Evolutionary conservation across 2,113 vertebrate genomes (phyloP), one percentile per base, ranked within the genome.

Genomic region (Motacilla alba): DNA sequence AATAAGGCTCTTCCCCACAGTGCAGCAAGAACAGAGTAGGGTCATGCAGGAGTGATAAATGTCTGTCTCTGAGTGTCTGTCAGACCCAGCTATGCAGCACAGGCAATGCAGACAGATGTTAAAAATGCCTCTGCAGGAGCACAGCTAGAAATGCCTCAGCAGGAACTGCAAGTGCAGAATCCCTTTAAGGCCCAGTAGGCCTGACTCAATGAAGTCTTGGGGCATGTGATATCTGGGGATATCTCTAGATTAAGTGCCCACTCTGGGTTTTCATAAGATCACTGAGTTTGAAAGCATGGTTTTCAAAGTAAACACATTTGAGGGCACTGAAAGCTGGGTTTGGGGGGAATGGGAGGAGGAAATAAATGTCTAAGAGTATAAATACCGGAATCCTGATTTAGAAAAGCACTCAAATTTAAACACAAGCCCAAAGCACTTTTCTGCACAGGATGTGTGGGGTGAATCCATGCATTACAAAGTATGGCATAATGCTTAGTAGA

Each of bases 401-500:
- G 72, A 27, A 66, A 28, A 88, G 30, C 23, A 39, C 23, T 83
- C 35, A 91, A 70, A 77, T 89, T 92, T 85, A 90, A 93, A 63
- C 37, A 39, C 18, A 80, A 80, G 30, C 33, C 33, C n/a, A 80
- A 90, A 94, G 18, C 23, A 15, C 16, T 90, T 83, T 87, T 70
- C 37, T 58, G 14, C 18, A 39, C 20, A 87, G 77, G n/a, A 72
- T 66, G 63, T 50, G 58, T 70, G 35, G 62, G 58, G 79, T 80
- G 83, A 96, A 94, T 63, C 83, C 47, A 33, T 70, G 86, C 86
- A 81, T 81, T 74, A 74, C 39, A 53, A 87, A 93, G 31, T 76
- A 68, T 22, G 23, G 49, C 26, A 73, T 69, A 91, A 84, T 84
- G 93, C 26, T 94, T 53, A 94, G 41, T 60, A 64, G 53, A 53